Evolutionary conservation across 1,140 invertebrate genomes (phyloP), one percentile per base, ranked within the genome.

Genomic region (Eumeta japonica): DNA sequence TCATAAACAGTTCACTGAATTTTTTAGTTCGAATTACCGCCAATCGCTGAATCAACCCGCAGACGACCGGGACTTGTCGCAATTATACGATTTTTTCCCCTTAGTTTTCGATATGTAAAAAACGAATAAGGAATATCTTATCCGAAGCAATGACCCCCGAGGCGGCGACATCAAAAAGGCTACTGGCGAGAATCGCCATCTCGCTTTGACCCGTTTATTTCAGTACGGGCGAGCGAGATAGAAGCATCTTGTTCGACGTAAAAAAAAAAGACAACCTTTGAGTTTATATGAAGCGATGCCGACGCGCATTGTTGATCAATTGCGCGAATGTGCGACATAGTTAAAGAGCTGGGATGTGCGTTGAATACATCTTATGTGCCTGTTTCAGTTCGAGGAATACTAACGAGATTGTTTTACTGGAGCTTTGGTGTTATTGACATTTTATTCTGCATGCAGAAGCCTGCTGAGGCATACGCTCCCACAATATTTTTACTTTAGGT

Each of bases 41-140:
- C 63, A 64, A 65, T 63, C 56, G 55, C 57, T 60, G 5, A 5
- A n/a, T 5, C 20, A 24, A 46, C 53, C 57, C 52, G 55, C 54
- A 39, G 49, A 35, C 50, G 49, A 51, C 46, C 42, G 42, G 46
- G 45, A 51, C 42, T 47, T 37, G 41, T 39, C 30, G 44, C 45
- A 42, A 58, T 61, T 61, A 55, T 41, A 30, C 36, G 16, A 39
- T 58, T 60, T 61, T 66, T 67, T 57, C n/a, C n/a, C 5, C 52
- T 68, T 59, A 60, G 56, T 59, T 65, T 64, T 58, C 60, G 50
- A 66, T 66, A 57, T 54, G 48, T 52, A 62, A 60, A 63, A 59
- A 53, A 52, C 28, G 52, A 45, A 51, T 42, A 41, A 28, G 39
- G 40, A 46, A 58, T 49, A 55, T 44, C 39, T 54, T 57, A 52